A percentile compares a stretch with the other conserved stretches of the same genome.
These are phyloP conservation scores for Callyntrura guangdongensis DNA, from an alignment of 2,888 invertebrate genomes.

Conservation along the genomic window DNA sequence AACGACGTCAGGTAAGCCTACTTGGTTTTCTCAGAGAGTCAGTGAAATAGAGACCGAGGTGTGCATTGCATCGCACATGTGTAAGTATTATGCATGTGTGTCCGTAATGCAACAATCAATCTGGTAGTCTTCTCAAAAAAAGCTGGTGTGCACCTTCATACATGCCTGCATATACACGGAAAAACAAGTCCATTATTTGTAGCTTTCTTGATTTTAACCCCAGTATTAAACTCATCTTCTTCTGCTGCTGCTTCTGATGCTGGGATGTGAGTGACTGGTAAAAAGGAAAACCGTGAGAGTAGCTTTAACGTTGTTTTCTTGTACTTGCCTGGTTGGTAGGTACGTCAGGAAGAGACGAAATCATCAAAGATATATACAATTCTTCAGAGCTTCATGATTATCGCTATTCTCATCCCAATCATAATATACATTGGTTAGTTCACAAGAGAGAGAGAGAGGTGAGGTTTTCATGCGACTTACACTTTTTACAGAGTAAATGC, in stretches of 20 bases:
- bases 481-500: neutral
- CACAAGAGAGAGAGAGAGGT: conserved; percentile 9
- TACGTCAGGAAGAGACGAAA: conserved; percentile 24
- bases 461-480: neutral
- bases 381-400: neutral
- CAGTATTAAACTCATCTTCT: conserved; percentile 60
- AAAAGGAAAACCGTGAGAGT: conserved; percentile 18
- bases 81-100: no score
- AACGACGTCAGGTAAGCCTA: neutral
- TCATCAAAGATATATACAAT: neutral
- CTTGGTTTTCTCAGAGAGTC: neutral
- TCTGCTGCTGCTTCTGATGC: neutral
- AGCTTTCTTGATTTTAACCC: conserved; percentile 45
- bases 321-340: neutral
- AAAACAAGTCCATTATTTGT: conserved; percentile 67
- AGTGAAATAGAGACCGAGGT: neutral
- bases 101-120: neutral
- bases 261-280: conserved; percentile 41
- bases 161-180: neutral
- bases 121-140: neutral
- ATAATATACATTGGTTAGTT: conserved; percentile 6
- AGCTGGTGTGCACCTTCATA: neutral
- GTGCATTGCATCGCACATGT: no score
- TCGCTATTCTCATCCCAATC: conserved; percentile 4
- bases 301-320: neutral